These are phyloP conservation scores for Xenopus borealis DNA, from an alignment of 2,113 vertebrate genomes.

Conservation along the genomic window DNA sequence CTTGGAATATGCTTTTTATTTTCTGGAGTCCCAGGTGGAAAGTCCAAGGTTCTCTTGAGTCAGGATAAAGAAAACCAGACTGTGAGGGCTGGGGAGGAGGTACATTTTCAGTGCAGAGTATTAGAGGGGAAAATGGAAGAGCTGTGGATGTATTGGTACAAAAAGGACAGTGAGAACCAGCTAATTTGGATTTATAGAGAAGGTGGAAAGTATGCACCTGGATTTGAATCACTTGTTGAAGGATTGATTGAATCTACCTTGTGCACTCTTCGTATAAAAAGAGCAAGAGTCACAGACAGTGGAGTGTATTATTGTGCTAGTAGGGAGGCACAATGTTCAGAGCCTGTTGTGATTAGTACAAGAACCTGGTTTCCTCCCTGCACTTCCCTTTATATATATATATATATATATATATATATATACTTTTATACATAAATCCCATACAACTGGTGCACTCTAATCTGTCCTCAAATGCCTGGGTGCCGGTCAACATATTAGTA, in stretches of 20 bases:
- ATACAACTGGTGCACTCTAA: too few relatives aligned
- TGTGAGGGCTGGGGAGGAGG: background rate
- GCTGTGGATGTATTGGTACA: conserved; percentile 21
- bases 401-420: too few relatives aligned
- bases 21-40: conserved; percentile 14
- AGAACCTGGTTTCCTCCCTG: too few relatives aligned
- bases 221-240: background rate
- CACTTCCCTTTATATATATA: too few relatives aligned
- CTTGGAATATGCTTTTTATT: background rate
- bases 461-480: too few relatives aligned
- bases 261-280: background rate
- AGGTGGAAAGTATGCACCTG: conserved; percentile 1
- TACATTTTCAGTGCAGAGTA: conserved; percentile 21
- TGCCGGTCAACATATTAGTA: too few relatives aligned
- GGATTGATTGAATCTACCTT: background rate
- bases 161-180: background rate
- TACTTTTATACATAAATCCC: too few relatives aligned
- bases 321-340: background rate
- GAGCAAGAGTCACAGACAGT: background rate
- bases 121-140: background rate
- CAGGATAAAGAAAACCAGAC: background rate
- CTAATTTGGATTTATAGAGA: conserved; percentile 35
- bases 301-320: conserved; percentile 16
- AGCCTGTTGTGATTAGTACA: too few relatives aligned
- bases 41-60: background rate